A percentile compares a stretch with the other conserved stretches of the same genome.
Conservation (phyloP, 2,113 vertebrate genomes). For the Perca fluviatilis region DNA sequence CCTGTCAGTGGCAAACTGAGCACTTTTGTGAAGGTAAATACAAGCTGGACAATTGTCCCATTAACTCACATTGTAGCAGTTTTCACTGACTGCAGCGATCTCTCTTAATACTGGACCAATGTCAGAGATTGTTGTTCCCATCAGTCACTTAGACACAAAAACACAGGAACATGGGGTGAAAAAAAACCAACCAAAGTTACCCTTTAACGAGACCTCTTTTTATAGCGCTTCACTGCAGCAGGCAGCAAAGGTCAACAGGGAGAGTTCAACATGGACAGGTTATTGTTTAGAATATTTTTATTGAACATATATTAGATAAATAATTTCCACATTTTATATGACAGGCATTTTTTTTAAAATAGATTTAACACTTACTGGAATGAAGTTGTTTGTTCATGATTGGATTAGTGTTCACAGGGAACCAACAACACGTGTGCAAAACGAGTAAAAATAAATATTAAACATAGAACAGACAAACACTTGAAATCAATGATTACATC, state of each 20-base stretch:
- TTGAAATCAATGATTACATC: conserved; percentile 9
- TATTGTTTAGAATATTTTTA: conserved; percentile 61
- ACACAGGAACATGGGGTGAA: too few species aligned
- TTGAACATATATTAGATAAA: conserved; percentile 73
- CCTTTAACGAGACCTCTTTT: background rate
- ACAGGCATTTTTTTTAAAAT: conserved; percentile 49
- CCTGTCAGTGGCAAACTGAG: too few species aligned
- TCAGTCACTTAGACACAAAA: too few species aligned
- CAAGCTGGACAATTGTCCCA: too few species aligned
- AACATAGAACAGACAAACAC: conserved; percentile 37
- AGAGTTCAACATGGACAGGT: background rate
- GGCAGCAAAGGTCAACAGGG: background rate
- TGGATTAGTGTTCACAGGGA: conserved; percentile 61
- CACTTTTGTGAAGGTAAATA: too few species aligned
- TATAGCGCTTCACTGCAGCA: background rate
- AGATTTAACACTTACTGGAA: conserved; percentile 69
- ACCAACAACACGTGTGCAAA: conserved; percentile 47
- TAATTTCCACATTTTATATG: conserved; percentile 58
- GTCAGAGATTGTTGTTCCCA: too few species aligned
- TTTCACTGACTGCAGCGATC: too few species aligned
- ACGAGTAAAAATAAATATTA: conserved; percentile 66
- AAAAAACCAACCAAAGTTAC: too few species aligned
- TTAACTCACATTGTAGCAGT: too few species aligned
- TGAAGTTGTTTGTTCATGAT: conserved; percentile 62
- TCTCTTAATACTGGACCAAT: too few species aligned